Percentiles rank a stretch among this genome's conserved stretches.
Conservation (phyloP, 2,888 invertebrate species). For the Thereva unica region DNA sequence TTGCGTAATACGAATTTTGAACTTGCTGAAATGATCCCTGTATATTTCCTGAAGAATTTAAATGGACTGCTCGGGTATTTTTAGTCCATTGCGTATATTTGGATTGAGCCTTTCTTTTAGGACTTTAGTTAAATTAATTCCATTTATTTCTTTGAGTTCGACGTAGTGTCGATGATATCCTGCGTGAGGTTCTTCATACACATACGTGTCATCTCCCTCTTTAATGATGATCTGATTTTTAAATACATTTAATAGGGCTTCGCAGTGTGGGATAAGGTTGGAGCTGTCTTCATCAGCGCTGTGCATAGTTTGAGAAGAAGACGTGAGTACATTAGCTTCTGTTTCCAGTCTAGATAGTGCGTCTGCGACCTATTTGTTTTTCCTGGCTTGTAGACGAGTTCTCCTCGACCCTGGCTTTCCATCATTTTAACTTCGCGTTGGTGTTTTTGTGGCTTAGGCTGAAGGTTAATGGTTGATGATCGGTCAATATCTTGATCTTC, state of each 20-base stretch:
- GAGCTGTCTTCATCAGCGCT: slow-evolving; percentile 15
- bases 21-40: slow-evolving; percentile 15
- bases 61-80: too few relatives aligned
- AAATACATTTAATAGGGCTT: slow-evolving; percentile 11
- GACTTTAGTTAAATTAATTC: too few relatives aligned
- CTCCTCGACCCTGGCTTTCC: slow-evolving; percentile 39
- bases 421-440: slow-evolving; percentile 40
- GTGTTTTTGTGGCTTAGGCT: slow-evolving; percentile 26
- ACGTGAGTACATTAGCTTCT: too few relatives aligned
- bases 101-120: too few relatives aligned
- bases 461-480: slow-evolving; percentile 40
- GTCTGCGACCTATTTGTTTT: slow-evolving; percentile 36
- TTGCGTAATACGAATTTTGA: slow-evolving; percentile 25
- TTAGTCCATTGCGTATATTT: too few relatives aligned
- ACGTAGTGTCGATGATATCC: too few relatives aligned
- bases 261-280: neutral
- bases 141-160: too few relatives aligned
- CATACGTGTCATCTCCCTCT: neutral
- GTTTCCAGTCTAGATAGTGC: slow-evolving; percentile 33
- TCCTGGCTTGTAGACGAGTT: slow-evolving; percentile 39
- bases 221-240: neutral
- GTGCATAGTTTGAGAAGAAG: too few relatives aligned
- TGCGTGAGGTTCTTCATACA: too few relatives aligned
- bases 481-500: slow-evolving; percentile 39
- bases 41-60: slow-evolving; percentile 22